Base-by-base conservation (phyloP, 2,888 invertebrate genomes). In the Helicoverpa assulta region DNA sequence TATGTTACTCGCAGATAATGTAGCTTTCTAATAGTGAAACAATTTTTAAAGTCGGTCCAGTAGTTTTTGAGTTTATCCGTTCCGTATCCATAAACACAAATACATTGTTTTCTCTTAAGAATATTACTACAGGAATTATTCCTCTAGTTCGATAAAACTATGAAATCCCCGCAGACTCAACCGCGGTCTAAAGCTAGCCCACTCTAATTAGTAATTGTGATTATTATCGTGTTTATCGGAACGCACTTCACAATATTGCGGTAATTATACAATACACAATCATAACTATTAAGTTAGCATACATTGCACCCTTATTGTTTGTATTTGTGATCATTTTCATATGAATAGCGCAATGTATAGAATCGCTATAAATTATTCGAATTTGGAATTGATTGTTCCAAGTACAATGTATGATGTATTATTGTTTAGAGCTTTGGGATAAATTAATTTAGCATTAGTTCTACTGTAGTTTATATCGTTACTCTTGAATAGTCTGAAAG, bases 181-280 rank as follows among this genome's bases (percentile, higher is more conserved):
- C n/a, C 47, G n/a, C 47, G 5, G n/a, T 47, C n/a, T 47, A 47
- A 47, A 47, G 40, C 47, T 47, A 47, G 47, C n/a, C 16, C n/a
- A n/a, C n/a, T 47, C 47, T 47, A 47, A 47, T 47, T n/a, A 47
- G n/a, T n/a, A n/a, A 47, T n/a, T 47, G 47, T 16, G n/a, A 47
- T 47, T n/a, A 47, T 47, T 47, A 47, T 47, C 16, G 16, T 1
- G 16, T 47, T 47, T n/a, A 47, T 47, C 47, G 47, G 47, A 47
- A 47, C n/a, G n/a, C 47, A 47, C 47, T 47, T 47, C n/a, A 47
- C 47, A 47, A 47, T 47, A n/a, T 47, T 47, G 12, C 47, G n/a
- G n/a, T 47, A 47, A 47, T n/a, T 47, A 47, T n/a, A n/a, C n/a
- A 26, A 14, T n/a, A 47, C 47, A 47, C 47, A 47, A 47, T 47